Evolutionary conservation across 2,797 vertebrate species (phyloP).

Genomic region (Fratercula arctica): DNA sequence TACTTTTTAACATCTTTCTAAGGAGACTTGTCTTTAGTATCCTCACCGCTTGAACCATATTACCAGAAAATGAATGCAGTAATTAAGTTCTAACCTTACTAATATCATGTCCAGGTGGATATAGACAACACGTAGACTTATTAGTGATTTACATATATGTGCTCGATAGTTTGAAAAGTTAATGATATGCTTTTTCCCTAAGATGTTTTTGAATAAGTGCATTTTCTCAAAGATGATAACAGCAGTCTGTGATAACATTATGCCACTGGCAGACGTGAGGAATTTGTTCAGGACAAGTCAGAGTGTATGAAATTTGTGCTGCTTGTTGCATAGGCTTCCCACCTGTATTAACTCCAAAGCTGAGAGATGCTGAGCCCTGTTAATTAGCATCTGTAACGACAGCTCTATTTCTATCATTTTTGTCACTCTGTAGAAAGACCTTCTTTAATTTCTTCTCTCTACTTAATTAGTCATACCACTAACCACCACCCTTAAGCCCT

Average conservation of each 20-base stretch:
- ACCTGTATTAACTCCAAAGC: not conserved
- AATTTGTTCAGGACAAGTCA: not conserved
- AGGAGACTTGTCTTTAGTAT: not conserved
- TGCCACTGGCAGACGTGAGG: not conserved
- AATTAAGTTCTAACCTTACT: not conserved
- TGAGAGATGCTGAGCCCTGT: not conserved
- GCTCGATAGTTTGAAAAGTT: not conserved
- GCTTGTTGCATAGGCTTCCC: not conserved
- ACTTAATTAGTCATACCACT: not conserved
- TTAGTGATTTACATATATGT: not conserved
- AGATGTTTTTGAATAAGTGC: not conserved
- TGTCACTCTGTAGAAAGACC: not conserved
- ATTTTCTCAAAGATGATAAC: not conserved
- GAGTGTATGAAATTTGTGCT: not conserved
- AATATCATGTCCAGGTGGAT: not conserved
- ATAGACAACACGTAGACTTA: not conserved
- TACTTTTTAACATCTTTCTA: not conserved
- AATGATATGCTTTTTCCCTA: not conserved
- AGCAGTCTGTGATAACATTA: not conserved
- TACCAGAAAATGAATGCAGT: not conserved
- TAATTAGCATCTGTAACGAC: not conserved
- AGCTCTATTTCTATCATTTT: not conserved
- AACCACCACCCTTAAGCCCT: not conserved
- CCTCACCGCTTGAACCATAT: not conserved
- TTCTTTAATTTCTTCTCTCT: not conserved